Percentiles rank a stretch among this genome's conserved stretches.
These are phyloP conservation scores for Drosophila elegans DNA, from an alignment of 1,140 invertebrate genomes.

Conservation along the genomic window DNA sequence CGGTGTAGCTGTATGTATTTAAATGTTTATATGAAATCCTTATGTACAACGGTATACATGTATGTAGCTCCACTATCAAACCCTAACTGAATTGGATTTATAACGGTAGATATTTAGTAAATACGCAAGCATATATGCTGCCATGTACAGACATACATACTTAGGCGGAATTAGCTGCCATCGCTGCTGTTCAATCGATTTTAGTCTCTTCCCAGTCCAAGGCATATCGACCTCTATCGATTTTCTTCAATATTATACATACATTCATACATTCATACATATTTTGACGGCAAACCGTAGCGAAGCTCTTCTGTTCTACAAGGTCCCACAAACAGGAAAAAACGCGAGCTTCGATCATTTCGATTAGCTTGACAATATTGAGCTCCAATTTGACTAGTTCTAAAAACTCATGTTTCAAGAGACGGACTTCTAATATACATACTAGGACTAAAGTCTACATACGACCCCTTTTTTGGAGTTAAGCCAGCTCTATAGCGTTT, in stretches of 20 bases:
- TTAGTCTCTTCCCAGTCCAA: not conserved
- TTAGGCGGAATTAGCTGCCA: slow-evolving; percentile 1
- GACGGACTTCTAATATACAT: no score
- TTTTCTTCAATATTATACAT: slow-evolving; percentile 13
- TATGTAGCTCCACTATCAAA: slow-evolving; percentile 5
- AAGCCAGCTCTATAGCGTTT: no score
- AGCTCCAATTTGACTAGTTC: no score
- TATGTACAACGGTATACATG: slow-evolving; percentile 7
- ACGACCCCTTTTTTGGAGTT: no score
- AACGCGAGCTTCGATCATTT: no score
- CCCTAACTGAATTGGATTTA: slow-evolving; percentile 1
- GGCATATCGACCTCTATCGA: slow-evolving; percentile 25
- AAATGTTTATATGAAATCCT: slow-evolving; percentile 38
- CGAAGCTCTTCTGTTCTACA: not conserved
- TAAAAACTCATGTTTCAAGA: no score
- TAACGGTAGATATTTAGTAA: not conserved
- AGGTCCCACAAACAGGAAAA: no score
- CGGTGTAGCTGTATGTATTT: slow-evolving; percentile 40
- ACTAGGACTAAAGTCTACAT: no score
- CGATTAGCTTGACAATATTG: no score
- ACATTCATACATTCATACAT: not conserved
- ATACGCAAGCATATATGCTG: slow-evolving; percentile 6
- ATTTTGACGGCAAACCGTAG: not conserved
- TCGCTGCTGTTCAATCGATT: slow-evolving; percentile 24
- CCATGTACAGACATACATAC: slow-evolving; percentile 7